phyloP scores from a whole-genome alignment of 2,113 vertebrate species.

The Apteryx owenii region DNA sequence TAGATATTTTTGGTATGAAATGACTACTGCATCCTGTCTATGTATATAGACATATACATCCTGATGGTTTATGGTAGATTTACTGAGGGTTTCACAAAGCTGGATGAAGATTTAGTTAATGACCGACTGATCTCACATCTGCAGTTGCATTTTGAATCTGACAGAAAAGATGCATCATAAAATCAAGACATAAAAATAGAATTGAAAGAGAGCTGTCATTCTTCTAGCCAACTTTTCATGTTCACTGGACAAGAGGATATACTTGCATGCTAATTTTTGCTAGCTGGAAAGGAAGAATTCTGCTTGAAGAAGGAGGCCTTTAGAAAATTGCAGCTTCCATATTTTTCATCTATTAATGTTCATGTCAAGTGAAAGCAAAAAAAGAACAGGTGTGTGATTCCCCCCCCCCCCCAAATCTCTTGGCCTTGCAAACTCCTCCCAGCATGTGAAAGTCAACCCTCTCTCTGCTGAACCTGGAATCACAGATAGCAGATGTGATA shows the following conservation, averaged over 20 bases:
- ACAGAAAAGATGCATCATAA: neutral
- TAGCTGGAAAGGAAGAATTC: neutral
- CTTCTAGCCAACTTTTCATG: neutral
- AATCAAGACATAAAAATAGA: neutral
- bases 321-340: neutral
- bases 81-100: neutral
- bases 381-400: neutral
- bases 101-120: neutral
- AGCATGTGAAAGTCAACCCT: neutral
- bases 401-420: neutral
- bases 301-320: neutral
- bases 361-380: neutral
- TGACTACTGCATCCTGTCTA: neutral
- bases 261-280: neutral
- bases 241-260: neutral
- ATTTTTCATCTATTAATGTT: neutral
- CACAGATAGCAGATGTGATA: neutral
- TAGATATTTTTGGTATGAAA: neutral
- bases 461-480: neutral
- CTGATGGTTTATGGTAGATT: neutral
- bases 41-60: neutral
- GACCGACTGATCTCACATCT: neutral
- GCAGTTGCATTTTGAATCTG: conserved; percentile 8
- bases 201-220: neutral
- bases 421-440: neutral